Evolutionary conservation across 2,888 invertebrate species (phyloP), one percentile per base, ranked within the genome.

Genomic region (Nephrotoma guestfalica): DNA sequence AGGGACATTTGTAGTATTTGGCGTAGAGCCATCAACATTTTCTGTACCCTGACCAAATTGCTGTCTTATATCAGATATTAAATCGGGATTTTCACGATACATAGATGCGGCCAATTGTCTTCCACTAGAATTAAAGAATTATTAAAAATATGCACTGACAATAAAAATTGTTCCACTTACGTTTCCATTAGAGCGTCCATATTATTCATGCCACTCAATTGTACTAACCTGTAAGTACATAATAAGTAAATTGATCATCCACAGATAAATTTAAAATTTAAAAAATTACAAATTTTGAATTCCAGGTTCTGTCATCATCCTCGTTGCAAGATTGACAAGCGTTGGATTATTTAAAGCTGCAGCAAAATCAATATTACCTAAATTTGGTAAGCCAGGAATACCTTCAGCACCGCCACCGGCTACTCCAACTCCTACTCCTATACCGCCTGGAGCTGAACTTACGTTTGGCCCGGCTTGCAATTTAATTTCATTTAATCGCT

Each of bases 321-420:
- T 45, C 11, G 87, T 87, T 9, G 87, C 87, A 86, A 88, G 84
- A 84, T 87, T 87, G 4, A 87, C 87, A 11, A 88, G 45, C 13
- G 87, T 87, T 57, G 87, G 88, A 85, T 88, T 88, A 86, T 88
- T 87, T 1, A 88, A 51, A 4, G 87, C 87, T 41, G 87, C 87
- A 18, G 87, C 86, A 85, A 88, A 88, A 15, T 87, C 87, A 43
- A 87, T 87, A n/a, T 85, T 86, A 9, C 87, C 87, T 86, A 84
- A 41, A 83, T 43, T 51, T 71, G 86, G 87, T 45, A 84, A 15
- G 41, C 84, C 86, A 2, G 47, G 84, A 9, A 41, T 45, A 18
- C 42, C 41, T n/a, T 11, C 43, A 41, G 84, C 18, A 11, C 45
- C 9, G n/a, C 47, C 86, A 6, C 15, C 83, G 7, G 40, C 40